Evolutionary conservation across 2,888 invertebrate species (phyloP), one percentile per base, ranked within the genome.

Genomic region (Ormia ochracea): DNA sequence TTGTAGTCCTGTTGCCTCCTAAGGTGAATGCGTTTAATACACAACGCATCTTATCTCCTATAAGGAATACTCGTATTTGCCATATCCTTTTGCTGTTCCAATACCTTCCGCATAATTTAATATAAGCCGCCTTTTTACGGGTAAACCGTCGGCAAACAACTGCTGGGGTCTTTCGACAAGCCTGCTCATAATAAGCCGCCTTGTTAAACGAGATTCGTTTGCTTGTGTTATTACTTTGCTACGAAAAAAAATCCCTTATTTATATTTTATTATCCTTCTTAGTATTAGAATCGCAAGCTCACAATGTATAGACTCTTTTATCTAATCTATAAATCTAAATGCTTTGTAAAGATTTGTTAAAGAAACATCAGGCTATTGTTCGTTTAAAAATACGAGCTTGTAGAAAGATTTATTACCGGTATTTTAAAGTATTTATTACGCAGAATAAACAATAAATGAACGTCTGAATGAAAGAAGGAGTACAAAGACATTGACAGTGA

Each of bases 291-390:
- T 31, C 36, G 59, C 4, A 59, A 23, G 23, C 23, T 19, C 6
- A 17, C 21, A 33, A 17, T 19, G 31, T 50, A 19, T 33, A 66
- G n/a, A 41, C 48, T n/a, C n/a, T 56, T n/a, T 72, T 76, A 72
- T 80, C 80, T 76, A 56, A 80, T 80, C 80, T 80, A 80, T 80
- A 80, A 80, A 80, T 80, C 80, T 80, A 73, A 76, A 78, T 72
- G 66, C 63, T 72, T 72, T 76, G 61, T 63, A 66, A 63, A 72
- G 75, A 76, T 76, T 76, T 76, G 69, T 48, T 28, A 63, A 69
- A 69, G 28, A 38, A 65, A 48, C 26, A 38, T 12, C 23, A 52
- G 54, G 31, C 69, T 63, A 61, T 76, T 74, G 63, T 65, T 36
- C 31, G 45, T 56, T 59, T 63, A 17, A 48, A 70, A 48, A 63